Percentiles rank a stretch among this genome's conserved stretches.
These are phyloP conservation scores for Apostichopus leukothele DNA, from an alignment of 53 echinoderm and acorn worm genomes.

Conservation along the genomic window DNA sequence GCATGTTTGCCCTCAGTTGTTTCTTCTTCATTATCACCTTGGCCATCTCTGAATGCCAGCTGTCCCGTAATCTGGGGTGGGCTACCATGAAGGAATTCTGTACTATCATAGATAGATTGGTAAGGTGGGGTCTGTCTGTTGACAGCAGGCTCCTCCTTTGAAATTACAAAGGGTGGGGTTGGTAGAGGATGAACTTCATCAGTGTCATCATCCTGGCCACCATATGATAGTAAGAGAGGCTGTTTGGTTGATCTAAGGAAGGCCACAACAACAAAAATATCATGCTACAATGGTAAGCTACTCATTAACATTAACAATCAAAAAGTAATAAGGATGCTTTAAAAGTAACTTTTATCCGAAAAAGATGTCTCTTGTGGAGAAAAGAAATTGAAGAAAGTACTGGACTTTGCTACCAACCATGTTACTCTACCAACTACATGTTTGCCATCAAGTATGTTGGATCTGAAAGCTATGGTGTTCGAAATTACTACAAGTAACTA, in stretches of 20 bases:
- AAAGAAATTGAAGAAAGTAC: too few relatives aligned
- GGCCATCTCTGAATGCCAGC: slow-evolving; percentile 52
- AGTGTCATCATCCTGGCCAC: slow-evolving; percentile 74
- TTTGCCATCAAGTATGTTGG: too few relatives aligned
- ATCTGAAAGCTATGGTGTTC: too few relatives aligned
- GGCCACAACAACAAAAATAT: not conserved
- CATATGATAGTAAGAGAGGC: slow-evolving; percentile 85
- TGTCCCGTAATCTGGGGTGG: slow-evolving; percentile 61
- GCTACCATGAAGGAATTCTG: slow-evolving; percentile 64
- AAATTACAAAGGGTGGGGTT: slow-evolving; percentile 48
- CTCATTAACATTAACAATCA: too few relatives aligned
- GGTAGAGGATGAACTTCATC: slow-evolving; percentile 82
- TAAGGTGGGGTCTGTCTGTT: slow-evolving; percentile 28
- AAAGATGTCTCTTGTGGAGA: too few relatives aligned
- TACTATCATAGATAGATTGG: slow-evolving; percentile 71
- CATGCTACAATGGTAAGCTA: too few relatives aligned
- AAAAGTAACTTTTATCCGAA: too few relatives aligned
- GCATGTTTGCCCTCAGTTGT: not conserved
- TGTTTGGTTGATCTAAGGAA: slow-evolving; percentile 74
- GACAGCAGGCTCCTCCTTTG: slow-evolving; percentile 51
- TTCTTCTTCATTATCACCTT: not conserved
- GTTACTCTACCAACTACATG: too few relatives aligned
- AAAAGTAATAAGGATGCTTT: too few relatives aligned
- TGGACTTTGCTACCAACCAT: too few relatives aligned
- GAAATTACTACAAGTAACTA: too few relatives aligned